Evolutionary conservation across 2,888 invertebrate genomes (phyloP).

Genomic region (Agriopis leucophaearia): DNA sequence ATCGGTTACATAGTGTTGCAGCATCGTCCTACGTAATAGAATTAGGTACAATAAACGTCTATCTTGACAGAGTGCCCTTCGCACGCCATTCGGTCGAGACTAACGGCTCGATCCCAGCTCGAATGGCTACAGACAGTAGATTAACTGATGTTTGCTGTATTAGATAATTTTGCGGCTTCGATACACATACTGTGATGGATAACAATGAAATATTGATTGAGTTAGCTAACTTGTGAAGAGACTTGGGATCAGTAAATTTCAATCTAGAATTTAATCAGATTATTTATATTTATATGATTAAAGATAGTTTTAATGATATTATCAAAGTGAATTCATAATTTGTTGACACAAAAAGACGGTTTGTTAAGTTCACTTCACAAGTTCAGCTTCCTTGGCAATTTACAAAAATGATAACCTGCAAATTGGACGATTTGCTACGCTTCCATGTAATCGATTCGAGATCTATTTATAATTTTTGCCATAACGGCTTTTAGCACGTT

Average conservation of each 20-base stretch:
- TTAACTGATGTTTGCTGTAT: conserved; percentile 52
- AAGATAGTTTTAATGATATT: neutral
- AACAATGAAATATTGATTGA: conserved; percentile 26
- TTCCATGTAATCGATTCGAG: no score
- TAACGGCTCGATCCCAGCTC: conserved; percentile 47
- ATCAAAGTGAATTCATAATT: neutral
- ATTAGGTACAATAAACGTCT: conserved; percentile 49
- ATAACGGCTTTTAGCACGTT: no score
- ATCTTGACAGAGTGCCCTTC: conserved; percentile 62
- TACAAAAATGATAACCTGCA: no score
- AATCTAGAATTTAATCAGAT: neutral
- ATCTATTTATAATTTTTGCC: no score
- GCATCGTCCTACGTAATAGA: conserved; percentile 20
- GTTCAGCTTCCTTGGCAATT: no score
- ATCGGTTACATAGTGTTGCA: neutral
- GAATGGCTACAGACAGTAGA: conserved; percentile 51
- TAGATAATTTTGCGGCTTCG: conserved; percentile 52
- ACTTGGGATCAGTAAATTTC: neutral
- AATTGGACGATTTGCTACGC: no score
- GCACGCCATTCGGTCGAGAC: conserved; percentile 48
- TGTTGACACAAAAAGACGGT: no score
- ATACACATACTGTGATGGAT: conserved; percentile 33
- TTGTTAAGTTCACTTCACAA: no score
- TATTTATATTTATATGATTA: neutral
- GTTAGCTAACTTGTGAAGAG: conserved; percentile 4